A percentile compares a stretch with the other conserved stretches of the same genome.
These are phyloP conservation scores for Ashinkailepas kermadecensis DNA, from an alignment of 2,888 invertebrate species.

Conservation along the genomic window DNA sequence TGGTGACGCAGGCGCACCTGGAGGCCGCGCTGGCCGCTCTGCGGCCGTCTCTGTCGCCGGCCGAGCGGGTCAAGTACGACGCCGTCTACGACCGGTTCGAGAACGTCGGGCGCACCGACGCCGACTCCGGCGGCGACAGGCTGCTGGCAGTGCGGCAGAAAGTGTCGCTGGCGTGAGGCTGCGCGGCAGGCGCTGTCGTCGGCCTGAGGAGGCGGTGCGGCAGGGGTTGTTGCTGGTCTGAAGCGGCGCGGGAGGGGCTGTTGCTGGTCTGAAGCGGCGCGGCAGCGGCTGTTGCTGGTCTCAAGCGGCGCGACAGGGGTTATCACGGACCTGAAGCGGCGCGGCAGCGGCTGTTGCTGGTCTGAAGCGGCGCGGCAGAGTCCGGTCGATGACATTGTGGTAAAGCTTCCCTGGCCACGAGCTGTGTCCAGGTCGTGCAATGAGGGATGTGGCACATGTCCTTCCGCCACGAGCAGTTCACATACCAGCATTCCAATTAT, in stretches of 20 bases:
- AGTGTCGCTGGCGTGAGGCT: constrained; percentile 1
- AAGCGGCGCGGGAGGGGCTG: no score
- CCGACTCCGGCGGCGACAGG: not conserved
- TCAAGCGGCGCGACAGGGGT: no score
- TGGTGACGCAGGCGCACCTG: constrained; percentile 53
- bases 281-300: no score
- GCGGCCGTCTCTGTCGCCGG: constrained; percentile 63
- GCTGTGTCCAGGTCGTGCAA: no score
- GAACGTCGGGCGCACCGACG: not conserved
- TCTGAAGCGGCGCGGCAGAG: not conserved
- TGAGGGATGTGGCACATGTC: no score
- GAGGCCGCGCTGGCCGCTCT: constrained; percentile 59
- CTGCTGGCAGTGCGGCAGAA: not conserved
- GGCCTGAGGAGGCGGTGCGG: not conserved
- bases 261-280: no score
- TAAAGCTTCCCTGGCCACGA: no score
- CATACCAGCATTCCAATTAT: no score
- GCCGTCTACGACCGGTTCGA: constrained; percentile 51
- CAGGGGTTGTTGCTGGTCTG: no score
- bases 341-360: not conserved
- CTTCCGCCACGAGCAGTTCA: no score
- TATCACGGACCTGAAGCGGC: no score
- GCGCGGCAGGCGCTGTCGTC: not conserved
- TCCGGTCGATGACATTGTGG: no score
- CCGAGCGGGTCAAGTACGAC: constrained; percentile 64